phyloP scores from a whole-genome alignment of 2,113 vertebrate species.

The Himantopus leucocephalus region DNA sequence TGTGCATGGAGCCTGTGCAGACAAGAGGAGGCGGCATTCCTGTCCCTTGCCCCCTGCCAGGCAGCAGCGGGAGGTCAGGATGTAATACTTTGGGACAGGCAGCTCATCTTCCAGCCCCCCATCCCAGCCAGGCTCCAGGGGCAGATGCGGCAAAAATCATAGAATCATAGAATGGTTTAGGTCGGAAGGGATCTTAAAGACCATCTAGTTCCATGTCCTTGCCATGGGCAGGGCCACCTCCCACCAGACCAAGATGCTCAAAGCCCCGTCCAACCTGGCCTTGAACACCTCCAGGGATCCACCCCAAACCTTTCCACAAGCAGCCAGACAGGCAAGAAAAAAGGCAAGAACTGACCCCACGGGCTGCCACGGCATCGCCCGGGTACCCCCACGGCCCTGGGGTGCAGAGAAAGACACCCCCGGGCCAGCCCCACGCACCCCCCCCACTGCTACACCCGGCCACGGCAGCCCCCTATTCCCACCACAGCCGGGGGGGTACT shows the following conservation, averaged over 20 bases:
- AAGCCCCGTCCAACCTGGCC: too few species aligned
- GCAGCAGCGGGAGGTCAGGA: background rate
- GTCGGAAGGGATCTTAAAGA: too few species aligned
- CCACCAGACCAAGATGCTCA: too few species aligned
- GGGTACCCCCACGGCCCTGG: background rate
- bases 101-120: background rate
- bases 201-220: too few species aligned
- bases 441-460: background rate
- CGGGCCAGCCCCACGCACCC: background rate
- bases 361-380: background rate
- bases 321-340: background rate
- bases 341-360: background rate
- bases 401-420: background rate
- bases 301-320: background rate
- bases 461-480: background rate
- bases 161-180: background rate
- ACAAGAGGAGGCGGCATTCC: background rate
- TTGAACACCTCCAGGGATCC: too few species aligned
- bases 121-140: background rate
- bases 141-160: background rate
- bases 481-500: fast-evolving
- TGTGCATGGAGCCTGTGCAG: background rate
- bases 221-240: too few species aligned
- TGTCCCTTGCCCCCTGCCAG: background rate
- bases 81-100: too few species aligned